Evolutionary conservation across 2,888 invertebrate genomes (phyloP).

Genomic region (Perizoma flavofasciatum): DNA sequence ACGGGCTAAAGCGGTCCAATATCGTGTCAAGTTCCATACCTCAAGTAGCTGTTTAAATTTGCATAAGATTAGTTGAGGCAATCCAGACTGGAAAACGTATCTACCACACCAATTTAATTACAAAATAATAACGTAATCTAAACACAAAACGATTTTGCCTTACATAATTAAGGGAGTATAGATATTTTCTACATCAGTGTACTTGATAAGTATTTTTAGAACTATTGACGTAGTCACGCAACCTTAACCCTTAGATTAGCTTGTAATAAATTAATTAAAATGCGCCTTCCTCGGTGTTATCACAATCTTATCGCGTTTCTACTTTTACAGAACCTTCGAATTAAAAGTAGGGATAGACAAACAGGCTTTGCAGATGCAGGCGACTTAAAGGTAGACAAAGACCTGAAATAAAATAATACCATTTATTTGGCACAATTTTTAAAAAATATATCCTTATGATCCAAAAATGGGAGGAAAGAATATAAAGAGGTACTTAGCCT

Average conservation of each 20-base stretch:
- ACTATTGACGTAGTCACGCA: slow-evolving; percentile 32
- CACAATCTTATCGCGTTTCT: slow-evolving; percentile 29
- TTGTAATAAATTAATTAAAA: slow-evolving; percentile 41
- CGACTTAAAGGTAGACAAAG: background rate
- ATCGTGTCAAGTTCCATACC: no score
- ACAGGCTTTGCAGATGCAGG: background rate
- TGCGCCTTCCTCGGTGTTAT: slow-evolving; percentile 32
- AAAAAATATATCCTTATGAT: no score
- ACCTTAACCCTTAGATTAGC: slow-evolving; percentile 31
- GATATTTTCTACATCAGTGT: slow-evolving; percentile 10
- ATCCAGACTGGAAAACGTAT: background rate
- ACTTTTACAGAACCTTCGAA: slow-evolving; percentile 24
- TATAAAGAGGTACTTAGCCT: no score
- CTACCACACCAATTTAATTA: background rate
- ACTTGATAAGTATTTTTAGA: slow-evolving; percentile 20
- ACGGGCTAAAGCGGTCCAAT: no score
- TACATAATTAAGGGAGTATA: background rate
- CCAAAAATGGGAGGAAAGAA: no score
- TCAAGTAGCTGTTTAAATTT: no score
- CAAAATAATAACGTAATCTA: background rate
- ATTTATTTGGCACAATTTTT: no score
- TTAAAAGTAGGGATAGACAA: slow-evolving; percentile 6
- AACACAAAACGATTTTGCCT: background rate
- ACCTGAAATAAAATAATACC: no score
- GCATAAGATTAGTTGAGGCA: no score